Evolutionary conservation across 2,888 invertebrate genomes (phyloP), one percentile per base, ranked within the genome.

Genomic region (Meganola albula): DNA sequence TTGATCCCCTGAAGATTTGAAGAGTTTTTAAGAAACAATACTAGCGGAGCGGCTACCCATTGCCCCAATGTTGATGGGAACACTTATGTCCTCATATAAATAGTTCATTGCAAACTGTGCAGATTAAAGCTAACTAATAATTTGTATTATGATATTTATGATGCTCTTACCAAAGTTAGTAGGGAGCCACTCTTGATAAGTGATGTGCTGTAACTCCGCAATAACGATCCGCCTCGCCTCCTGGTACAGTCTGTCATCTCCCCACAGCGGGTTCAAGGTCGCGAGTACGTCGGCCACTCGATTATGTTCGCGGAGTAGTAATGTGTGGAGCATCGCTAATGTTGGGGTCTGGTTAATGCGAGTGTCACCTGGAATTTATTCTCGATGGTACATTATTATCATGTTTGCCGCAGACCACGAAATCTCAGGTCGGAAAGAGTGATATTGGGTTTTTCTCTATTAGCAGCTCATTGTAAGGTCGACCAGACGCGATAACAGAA

Each of bases 101-200:
- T n/a, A n/a, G n/a, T n/a, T n/a, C n/a, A n/a, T n/a, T n/a, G n/a
- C n/a, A n/a, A n/a, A n/a, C n/a, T n/a, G n/a, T n/a, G n/a, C n/a
- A n/a, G n/a, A n/a, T n/a, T n/a, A n/a, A n/a, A n/a, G n/a, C n/a
- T n/a, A n/a, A n/a, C n/a, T n/a, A n/a, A n/a, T n/a, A n/a, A n/a
- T n/a, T n/a, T n/a, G n/a, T n/a, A n/a, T n/a, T n/a, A n/a, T n/a
- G n/a, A n/a, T n/a, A n/a, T n/a, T n/a, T n/a, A n/a, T n/a, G n/a
- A 24, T 12, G 5, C 7, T 23, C 44, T 63, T 63, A 88, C 87
- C 88, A 32, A 90, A 83, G 40, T 83, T 84, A 27, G 74, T 40
- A 1, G 89, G 89, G 30, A 89, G 55, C 88, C 88, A 90, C 46
- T 89, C 88, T 53, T 87, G 83, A 53, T 89, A 90, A 3, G 88